Evolutionary conservation across 2,888 invertebrate genomes (phyloP).

Genomic region (Acheta domesticus): DNA sequence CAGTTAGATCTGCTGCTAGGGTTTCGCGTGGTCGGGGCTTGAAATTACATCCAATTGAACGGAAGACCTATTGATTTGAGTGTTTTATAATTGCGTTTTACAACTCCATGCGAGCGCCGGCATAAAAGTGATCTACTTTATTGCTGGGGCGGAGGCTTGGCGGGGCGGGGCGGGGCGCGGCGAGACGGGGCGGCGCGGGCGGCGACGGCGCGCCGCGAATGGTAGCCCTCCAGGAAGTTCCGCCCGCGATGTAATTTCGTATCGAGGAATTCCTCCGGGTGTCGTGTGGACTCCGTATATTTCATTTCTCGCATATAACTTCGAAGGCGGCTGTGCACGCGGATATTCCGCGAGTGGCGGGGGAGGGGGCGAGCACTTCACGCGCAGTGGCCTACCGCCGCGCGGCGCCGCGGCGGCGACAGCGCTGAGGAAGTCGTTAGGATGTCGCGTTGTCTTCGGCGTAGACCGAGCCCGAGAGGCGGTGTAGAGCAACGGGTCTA

Average conservation of each 20-base stretch:
- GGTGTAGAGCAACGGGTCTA: no score
- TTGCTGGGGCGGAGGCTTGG: not conserved
- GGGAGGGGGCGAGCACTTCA: not conserved
- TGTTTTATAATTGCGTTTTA: constrained; percentile 18
- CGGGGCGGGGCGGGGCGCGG: not conserved
- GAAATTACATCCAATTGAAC: constrained; percentile 18
- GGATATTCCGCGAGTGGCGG: not conserved
- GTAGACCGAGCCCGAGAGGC: no score
- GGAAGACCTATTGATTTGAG: constrained; percentile 18
- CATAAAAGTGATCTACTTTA: constrained; percentile 18
- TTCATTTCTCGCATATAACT: constrained; percentile 18
- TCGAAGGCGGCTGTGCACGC: not conserved
- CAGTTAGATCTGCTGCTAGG: constrained; percentile 11
- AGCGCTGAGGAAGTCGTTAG: not conserved
- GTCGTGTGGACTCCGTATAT: constrained; percentile 18
- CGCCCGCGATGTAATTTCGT: not conserved
- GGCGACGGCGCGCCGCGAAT: not conserved
- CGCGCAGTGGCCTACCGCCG: not conserved
- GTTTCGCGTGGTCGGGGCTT: constrained; percentile 18
- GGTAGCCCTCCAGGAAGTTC: not conserved
- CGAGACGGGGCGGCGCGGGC: not conserved
- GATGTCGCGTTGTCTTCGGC: no score
- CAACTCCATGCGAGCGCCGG: constrained; percentile 9
- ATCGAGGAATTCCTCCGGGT: constrained; percentile 18
- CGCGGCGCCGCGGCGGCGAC: not conserved